Base-by-base conservation (phyloP, 2,113 vertebrate genomes). In the Sisor rabdophorus region DNA sequence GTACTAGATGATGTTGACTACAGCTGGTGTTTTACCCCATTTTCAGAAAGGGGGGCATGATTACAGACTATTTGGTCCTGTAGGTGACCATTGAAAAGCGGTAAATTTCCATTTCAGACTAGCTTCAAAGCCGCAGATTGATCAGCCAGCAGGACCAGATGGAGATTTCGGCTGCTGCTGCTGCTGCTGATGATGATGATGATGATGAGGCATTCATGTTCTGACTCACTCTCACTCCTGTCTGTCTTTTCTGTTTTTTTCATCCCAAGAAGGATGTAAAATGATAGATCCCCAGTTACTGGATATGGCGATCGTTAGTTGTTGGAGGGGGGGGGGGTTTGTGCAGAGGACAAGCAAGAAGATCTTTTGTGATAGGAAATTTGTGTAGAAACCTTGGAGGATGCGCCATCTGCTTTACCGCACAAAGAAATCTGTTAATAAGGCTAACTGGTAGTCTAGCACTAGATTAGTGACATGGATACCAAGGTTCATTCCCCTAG, bases 251-350 rank as follows among this genome's bases (percentile, higher is more conserved):
- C 32, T 44, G 28, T n/a, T 60, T 70, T 86, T 77, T 86, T 84
- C 22, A 22, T 67, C n/a, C n/a, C 17, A 55, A 79, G 36, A 79
- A 82, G 84, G 81, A 84, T 84, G 82, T 83, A 84, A 83, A 92
- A 89, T 94, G 93, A 91, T 95, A 93, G 89, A 85, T 91, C 89
- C 91, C 91, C 88, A n/a, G 91, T 91, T 93, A 94, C 90, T 93
- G 93, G 94, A 95, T 93, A 88, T 82, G 88, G 88, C 92, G 91
- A 91, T 86, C 91, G 89, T 92, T 87, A n/a, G n/a, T n/a, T n/a
- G n/a, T n/a, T n/a, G n/a, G n/a, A n/a, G n/a, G n/a, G n/a, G n/a
- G n/a, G n/a, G 85, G 36, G 87, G 79, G 83, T 85, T 88, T 82
- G 82, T 53, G 81, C 85, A 71, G 80, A 79, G 68, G 55, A 82